A percentile compares a stretch with the other conserved stretches of the same genome.
Evolutionary conservation across 2,888 invertebrate genomes (phyloP).

Genomic region (Brachypalpus laphriformis): DNA sequence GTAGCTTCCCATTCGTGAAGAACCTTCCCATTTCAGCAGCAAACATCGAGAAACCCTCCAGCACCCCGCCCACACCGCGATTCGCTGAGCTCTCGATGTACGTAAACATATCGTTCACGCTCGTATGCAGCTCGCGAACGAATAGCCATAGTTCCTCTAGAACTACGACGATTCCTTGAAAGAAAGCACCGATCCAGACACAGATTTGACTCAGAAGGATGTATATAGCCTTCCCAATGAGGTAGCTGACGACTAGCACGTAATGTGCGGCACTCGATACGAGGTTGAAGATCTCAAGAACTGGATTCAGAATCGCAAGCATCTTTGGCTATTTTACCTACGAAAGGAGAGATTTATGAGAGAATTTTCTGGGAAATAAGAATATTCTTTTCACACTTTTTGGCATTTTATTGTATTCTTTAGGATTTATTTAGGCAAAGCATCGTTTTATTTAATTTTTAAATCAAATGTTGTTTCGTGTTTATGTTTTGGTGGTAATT

Average conservation of each 20-base stretch:
- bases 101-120: constrained; percentile 46
- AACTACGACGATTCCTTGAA: constrained; percentile 65
- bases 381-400: constrained; percentile 15
- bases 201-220: constrained; percentile 56
- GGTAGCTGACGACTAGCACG: constrained; percentile 68
- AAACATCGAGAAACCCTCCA: constrained; percentile 69
- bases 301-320: constrained; percentile 60
- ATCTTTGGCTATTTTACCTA: constrained; percentile 56
- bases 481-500: constrained; percentile 48
- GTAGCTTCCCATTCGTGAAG: constrained; percentile 70
- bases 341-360: not conserved
- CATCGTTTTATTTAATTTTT: constrained; percentile 42
- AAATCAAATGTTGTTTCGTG: constrained; percentile 45
- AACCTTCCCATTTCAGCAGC: constrained; percentile 64
- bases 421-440: constrained; percentile 1
- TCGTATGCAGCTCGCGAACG: constrained; percentile 67
- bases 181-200: constrained; percentile 44
- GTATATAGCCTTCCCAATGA: constrained; percentile 75
- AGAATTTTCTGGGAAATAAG: not conserved
- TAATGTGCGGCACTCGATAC: constrained; percentile 48
- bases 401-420: constrained; percentile 44
- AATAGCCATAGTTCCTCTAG: constrained; percentile 75
- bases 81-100: constrained; percentile 74
- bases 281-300: constrained; percentile 57
- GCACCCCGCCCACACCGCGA: constrained; percentile 56